Base-by-base conservation (phyloP, 2,113 vertebrate species). In the Perca fluviatilis region DNA sequence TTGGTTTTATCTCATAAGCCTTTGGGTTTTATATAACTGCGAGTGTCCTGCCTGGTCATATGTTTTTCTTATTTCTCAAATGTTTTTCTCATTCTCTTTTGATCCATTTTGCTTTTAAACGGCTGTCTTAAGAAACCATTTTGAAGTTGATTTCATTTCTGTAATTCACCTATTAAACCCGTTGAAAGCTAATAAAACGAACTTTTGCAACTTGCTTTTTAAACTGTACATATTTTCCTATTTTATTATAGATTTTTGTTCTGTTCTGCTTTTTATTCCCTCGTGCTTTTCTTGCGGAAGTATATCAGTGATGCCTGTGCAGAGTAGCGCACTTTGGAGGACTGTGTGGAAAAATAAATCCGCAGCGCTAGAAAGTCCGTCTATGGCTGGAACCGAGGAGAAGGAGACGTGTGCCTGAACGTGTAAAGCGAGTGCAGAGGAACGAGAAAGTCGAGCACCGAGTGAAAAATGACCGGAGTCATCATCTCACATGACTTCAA, bases 161-260 rank as follows among this genome's bases (percentile, higher is more conserved):
- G 70, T 81, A 81, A 86, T 87, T 50, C 79, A 79, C 53, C 71
- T 58, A 80, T 85, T 79, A 74, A 84, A 91, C 8, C 67, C 78
- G 65, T 71, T 43, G 1, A 87, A 84, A 72, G 51, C 54, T 63
- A 92, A 87, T 88, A 88, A 90, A 89, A 80, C 19, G 0, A 82
- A 77, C 65, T 85, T 90, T 82, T 88, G 36, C 50, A 81, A 62
- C 36, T 72, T 77, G 46, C 15, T 56, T 82, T 64, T 65, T 49
- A 63, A 73, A 69, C 8, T 53, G 9, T 40, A 15, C 6, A 25
- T 23, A 4, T 68, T 62, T 23, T 57, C 5, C 6, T 27, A 5
- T 70, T 23, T 11, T 1, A 12, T 43, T 71, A 23, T 15, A 23
- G 33, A 16, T 74, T 56, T 82, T 46, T 54, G 51, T 57, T 58